Percentiles rank a stretch among this genome's conserved stretches.
phyloP scores from a whole-genome alignment of 2,888 invertebrate genomes.

The Drosophila pseudotakahashii region DNA sequence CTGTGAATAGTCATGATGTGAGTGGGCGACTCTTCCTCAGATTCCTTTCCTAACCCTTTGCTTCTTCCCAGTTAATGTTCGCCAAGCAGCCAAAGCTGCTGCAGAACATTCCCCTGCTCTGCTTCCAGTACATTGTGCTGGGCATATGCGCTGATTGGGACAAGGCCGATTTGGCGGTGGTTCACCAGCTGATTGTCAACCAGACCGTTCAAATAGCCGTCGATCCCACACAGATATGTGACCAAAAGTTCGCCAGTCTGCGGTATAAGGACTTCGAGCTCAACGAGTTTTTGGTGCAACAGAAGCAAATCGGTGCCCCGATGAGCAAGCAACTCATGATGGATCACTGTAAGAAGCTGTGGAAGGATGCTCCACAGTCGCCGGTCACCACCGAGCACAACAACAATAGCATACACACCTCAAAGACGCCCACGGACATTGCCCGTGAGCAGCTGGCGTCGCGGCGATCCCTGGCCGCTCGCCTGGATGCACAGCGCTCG shows the following conservation, averaged over 20 bases:
- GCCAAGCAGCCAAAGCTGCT: slow-evolving; percentile 78
- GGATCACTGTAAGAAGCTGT: slow-evolving; percentile 80
- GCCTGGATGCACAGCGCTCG: slow-evolving; percentile 73
- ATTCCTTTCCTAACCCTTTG: not conserved
- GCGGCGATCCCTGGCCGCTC: slow-evolving; percentile 69
- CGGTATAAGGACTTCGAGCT: slow-evolving; percentile 83
- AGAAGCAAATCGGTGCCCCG: slow-evolving; percentile 81
- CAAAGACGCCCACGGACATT: slow-evolving; percentile 63
- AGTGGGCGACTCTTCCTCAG: slow-evolving; percentile 67
- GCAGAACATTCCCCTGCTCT: slow-evolving; percentile 76
- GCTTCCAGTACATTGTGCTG: slow-evolving; percentile 80
- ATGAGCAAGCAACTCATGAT: slow-evolving; percentile 78
- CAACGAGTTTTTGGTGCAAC: slow-evolving; percentile 81
- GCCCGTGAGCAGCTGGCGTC: slow-evolving; percentile 73
- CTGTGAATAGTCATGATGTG: slow-evolving; percentile 86
- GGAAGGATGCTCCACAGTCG: slow-evolving; percentile 61
- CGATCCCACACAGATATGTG: slow-evolving; percentile 68
- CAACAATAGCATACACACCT: slow-evolving; percentile 60
- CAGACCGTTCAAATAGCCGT: slow-evolving; percentile 75
- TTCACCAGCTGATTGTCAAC: slow-evolving; percentile 71
- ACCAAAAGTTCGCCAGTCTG: slow-evolving; percentile 81
- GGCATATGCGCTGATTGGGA: slow-evolving; percentile 82
- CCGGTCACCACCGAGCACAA: slow-evolving; percentile 50
- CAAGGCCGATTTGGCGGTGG: slow-evolving; percentile 71
- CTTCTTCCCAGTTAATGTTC: slow-evolving; percentile 72